Evolutionary conservation across 2,888 invertebrate genomes (phyloP).

Genomic region (Erebia aethiops): DNA sequence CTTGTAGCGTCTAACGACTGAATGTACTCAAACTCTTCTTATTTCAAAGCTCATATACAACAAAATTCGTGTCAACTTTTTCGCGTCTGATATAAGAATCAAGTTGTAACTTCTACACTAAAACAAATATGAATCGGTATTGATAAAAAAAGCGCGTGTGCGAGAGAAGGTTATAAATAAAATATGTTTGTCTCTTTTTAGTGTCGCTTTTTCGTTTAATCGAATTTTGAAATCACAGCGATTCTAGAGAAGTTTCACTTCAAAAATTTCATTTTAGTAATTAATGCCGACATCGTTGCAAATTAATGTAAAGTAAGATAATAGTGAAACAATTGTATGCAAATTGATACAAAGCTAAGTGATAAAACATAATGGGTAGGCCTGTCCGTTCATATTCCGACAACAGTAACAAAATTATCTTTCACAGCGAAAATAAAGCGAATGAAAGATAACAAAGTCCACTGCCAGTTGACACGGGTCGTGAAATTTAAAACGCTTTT

Average conservation of each 20-base stretch:
- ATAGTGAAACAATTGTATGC: neutral
- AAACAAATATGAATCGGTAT: too few relatives aligned
- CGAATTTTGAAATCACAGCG: too few relatives aligned
- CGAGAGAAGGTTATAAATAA: too few relatives aligned
- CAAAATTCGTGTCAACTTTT: too few relatives aligned
- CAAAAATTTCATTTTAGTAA: too few relatives aligned
- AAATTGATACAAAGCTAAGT: neutral
- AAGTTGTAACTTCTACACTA: too few relatives aligned
- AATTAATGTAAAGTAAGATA: neutral
- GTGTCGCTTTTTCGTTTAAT: too few relatives aligned
- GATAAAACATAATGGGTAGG: neutral
- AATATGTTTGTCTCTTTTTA: too few relatives aligned
- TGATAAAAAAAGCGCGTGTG: too few relatives aligned
- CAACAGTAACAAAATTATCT: neutral
- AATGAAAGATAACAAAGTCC: conserved; percentile 25
- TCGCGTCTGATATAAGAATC: too few relatives aligned
- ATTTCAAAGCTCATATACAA: neutral
- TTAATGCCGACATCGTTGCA: neutral
- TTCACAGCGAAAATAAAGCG: neutral
- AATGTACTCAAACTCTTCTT: neutral
- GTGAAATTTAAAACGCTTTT: conserved; percentile 28
- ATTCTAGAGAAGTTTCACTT: too few relatives aligned
- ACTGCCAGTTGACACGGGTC: conserved; percentile 32
- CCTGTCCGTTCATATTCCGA: neutral
- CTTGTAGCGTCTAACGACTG: neutral